These are phyloP conservation scores for Oithona nana DNA, from an alignment of 2,888 invertebrate species.

Conservation along the genomic window DNA sequence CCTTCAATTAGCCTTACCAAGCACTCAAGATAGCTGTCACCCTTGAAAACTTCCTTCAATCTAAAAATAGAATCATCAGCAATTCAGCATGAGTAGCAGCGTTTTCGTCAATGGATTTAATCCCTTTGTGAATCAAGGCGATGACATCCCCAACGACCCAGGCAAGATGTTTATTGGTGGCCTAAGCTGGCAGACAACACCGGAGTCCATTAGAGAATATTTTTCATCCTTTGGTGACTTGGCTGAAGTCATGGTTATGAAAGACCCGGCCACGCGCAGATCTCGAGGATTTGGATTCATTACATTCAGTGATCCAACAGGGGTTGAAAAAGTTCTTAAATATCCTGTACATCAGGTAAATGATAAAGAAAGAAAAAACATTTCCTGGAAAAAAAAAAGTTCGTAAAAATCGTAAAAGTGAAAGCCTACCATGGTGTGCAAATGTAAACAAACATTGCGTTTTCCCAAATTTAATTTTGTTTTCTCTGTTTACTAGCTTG, in stretches of 20 bases:
- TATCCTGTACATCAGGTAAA: not conserved
- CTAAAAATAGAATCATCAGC: not conserved
- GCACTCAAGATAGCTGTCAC: no score
- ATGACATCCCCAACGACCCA: constrained; percentile 16
- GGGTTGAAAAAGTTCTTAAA: constrained; percentile 32
- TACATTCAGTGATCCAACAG: constrained; percentile 34
- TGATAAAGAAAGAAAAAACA: not conserved
- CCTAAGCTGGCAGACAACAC: constrained; percentile 16
- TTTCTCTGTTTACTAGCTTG: constrained; percentile 24
- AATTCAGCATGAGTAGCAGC: not conserved
- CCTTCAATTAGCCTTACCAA: no score
- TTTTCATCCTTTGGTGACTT: constrained; percentile 38
- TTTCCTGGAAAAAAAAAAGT: not conserved
- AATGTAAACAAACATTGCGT: no score
- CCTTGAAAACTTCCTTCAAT: no score
- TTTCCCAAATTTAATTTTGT: no score
- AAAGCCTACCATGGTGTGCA: no score
- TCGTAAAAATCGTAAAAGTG: no score
- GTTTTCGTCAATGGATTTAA: not conserved
- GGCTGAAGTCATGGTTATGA: constrained; percentile 40
- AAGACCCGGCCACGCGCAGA: constrained; percentile 37
- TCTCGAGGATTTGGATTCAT: constrained; percentile 40
- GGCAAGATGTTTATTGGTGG: constrained; percentile 18
- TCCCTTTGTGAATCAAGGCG: not conserved
- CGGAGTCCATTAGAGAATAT: constrained; percentile 32